Base-by-base conservation (phyloP, 2,113 vertebrate species). In the Emydocephalus ijimae region DNA sequence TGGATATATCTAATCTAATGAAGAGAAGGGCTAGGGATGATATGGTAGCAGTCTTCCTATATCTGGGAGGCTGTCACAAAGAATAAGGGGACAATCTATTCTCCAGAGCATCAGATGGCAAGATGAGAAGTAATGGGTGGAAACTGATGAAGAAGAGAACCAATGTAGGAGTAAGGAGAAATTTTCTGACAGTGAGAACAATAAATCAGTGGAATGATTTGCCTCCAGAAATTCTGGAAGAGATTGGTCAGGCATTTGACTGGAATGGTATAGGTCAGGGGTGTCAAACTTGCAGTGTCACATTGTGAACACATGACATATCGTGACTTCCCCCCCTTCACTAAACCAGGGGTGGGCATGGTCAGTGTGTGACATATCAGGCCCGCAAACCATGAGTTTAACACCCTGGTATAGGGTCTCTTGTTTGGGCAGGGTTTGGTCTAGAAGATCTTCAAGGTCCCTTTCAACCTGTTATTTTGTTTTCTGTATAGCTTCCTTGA, bases 321-420 rank as follows among this genome's bases (percentile, higher is more conserved):
- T 57, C 0, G 0, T 2, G 6, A 1, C 21, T 23, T 57, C 0
- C 56, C 56, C 55, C 21, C 6, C 21, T 57, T 23, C 1, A 20
- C 56, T 57, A 57, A 57, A 23, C 56, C 7, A 21, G 56, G 20
- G 6, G 5, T 56, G 20, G 20, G 20, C 5, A 5, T 5, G 5
- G 15, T 18, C 55, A 56, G 18, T 18, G 18, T 1, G 1, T 57
- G 56, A 57, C 20, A 21, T 5, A 21, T 57, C 56, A 0, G 20
- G 56, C 56, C 56, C 6, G 1, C 4, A 5, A 5, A 1, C 56
- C 2, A 0, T 0, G 21, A 57, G 21, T 23, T 57, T 57, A 21
- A 23, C 56, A 23, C 6, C 56, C 21, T 57, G 21, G 2, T 57
- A 12, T 64, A 64, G 26, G 11, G 3, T 64, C 10, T 64, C 26